Base-by-base conservation (phyloP, 2,797 vertebrate species). In the Phataginus tetradactyla region DNA sequence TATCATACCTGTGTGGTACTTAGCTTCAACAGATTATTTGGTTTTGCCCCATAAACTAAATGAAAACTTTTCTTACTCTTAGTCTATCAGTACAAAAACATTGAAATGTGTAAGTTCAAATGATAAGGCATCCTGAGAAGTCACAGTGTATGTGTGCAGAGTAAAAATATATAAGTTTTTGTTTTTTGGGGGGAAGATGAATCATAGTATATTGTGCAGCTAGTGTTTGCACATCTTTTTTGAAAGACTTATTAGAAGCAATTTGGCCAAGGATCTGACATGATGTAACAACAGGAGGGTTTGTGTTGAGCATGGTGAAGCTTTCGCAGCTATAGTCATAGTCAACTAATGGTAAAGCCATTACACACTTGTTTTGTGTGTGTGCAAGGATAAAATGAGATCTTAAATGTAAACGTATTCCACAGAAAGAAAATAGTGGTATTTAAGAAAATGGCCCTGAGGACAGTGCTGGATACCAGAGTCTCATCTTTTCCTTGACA, bases 101-200 rank as follows among this genome's bases (percentile, higher is more conserved):
- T 78, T 92, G 79, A 80, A 80, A 88, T 63, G 15, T 89, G 1
- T 80, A 3, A 91, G 23, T 89, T 93, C 86, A 84, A 91, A 71
- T 91, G 55, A 59, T 83, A 81, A 92, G 74, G 7, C 63, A 77
- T 93, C 94, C 74, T 96, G 61, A 93, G 69, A 96, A 81, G 72
- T 86, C 90, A 87, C 5, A 86, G 74, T 49, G 9, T 89, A 69
- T 2, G 5, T 91, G 37, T 75, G 5, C 42, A 80, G 69, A 90
- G 34, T 94, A 39, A 66, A 83, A 74, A 45, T 63, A 61, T 37
- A 45, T 12, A 91, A 37, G 5, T 72, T 77, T 79, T 61, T 51
- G 69, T 81, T 51, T 37, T 39, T 55, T 57, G 68, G 74, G 51
- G 21, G 8, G 25, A 84, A 90, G 21, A 18, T 59, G 75, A 83